Base-by-base conservation (phyloP, 2,888 invertebrate species). In the Oxycera nigricornis region DNA sequence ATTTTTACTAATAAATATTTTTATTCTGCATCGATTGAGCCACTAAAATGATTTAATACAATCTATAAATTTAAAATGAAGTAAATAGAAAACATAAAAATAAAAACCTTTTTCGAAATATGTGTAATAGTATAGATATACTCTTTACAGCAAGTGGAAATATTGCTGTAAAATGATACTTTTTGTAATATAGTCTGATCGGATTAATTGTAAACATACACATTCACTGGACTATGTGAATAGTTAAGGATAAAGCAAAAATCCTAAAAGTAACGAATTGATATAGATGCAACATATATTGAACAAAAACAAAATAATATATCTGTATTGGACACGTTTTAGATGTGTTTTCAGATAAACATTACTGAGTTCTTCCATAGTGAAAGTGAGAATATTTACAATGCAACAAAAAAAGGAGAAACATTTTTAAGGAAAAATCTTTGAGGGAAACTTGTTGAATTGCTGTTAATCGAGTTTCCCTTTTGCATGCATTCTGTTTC, bases 301-400 rank as follows among this genome's bases (percentile, higher is more conserved):
- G 22, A 7, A 59, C 30, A 59, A 46, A 41, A 67, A 28, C 26
- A 35, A 67, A 24, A 41, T 50, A 68, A 68, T 26, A n/a, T 1
- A 39, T 9, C 17, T 17, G 24, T 55, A 50, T 14, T 57, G n/a
- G 57, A 31, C 17, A 72, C 11, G 3, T 24, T 11, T 41, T 17
- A 67, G 17, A 7, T 26, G 26, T 67, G 14, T 41, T 20, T 20
- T 20, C 4, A 67, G 4, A 9, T n/a, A 67, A 11, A 67, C 14
- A 67, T 46, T 67, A 41, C 67, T 67, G 46, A 67, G 67, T 67
- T 67, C 67, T 67, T 67, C 67, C 67, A 67, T 67, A 24, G 46
- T 22, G 26, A 67, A 67, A 46, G 41, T 41, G 39, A 67, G 9
- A 41, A 55, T 35, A 79, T 79, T 79, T 79, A 80, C 76, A 74